Conservation (phyloP, 2,113 vertebrate species). For the Gallinago jamesoni region DNA sequence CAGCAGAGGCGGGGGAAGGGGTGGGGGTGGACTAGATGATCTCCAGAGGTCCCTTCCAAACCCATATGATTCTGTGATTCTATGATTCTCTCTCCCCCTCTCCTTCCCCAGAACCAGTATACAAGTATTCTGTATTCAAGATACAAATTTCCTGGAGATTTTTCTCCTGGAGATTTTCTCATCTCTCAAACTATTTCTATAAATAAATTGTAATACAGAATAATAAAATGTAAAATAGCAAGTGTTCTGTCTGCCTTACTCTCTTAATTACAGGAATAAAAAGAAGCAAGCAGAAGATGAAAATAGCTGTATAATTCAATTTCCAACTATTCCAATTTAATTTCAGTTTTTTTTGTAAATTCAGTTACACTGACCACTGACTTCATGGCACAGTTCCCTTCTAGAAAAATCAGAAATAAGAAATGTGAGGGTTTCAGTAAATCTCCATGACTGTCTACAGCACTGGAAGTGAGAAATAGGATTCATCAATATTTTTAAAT, state of each 20-base stretch:
- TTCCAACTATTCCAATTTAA: not conserved
- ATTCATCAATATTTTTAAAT: constrained; percentile 51
- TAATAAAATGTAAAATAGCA: not conserved
- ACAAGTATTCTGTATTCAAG: not conserved
- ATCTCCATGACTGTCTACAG: not conserved
- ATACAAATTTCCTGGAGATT: not conserved
- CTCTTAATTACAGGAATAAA: not conserved
- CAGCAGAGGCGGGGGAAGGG: too few relatives aligned
- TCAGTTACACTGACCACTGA: not conserved
- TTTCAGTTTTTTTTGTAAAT: not conserved
- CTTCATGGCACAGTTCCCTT: not conserved
- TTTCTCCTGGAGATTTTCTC: not conserved
- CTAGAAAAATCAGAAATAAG: not conserved
- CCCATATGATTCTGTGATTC: too few relatives aligned
- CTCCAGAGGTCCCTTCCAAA: too few relatives aligned
- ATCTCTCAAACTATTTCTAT: not conserved
- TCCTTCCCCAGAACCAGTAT: not conserved
- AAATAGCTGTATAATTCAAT: not conserved
- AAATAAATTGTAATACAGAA: not conserved
- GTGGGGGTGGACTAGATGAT: too few relatives aligned
- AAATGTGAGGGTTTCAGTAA: not conserved
- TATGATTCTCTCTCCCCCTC: not conserved
- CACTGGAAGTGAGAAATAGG: not conserved
- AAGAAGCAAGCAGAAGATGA: not conserved
- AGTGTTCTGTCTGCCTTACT: not conserved